phyloP scores from a whole-genome alignment of 2,888 invertebrate species.

The Phoronis australis region DNA sequence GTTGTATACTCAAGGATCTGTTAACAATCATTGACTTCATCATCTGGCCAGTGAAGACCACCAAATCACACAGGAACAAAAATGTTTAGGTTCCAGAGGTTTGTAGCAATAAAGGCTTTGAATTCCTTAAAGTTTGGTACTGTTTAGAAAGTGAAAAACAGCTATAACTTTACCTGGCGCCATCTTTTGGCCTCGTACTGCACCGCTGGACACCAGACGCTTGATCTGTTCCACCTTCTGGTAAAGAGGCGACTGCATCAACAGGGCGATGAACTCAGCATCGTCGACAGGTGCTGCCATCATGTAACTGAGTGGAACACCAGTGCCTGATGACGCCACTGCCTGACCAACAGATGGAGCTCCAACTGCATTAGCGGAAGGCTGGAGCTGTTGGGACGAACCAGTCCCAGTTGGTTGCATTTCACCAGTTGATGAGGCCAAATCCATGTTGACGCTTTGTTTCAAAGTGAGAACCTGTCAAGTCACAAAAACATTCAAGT shows the following conservation, averaged over 20 bases:
- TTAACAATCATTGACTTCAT: too few relatives aligned
- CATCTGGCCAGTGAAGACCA: too few relatives aligned
- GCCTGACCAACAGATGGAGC: neutral
- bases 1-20: too few relatives aligned
- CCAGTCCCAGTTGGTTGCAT: conserved; percentile 2
- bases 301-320: conserved; percentile 25
- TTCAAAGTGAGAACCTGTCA: conserved; percentile 38
- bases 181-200: conserved; percentile 11
- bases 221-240: conserved; percentile 47
- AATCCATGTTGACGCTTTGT: conserved; percentile 39
- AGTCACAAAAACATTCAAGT: too few relatives aligned
- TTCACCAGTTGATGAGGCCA: conserved; percentile 12
- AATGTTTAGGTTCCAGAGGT: too few relatives aligned
- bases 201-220: conserved; percentile 32
- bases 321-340: conserved; percentile 12
- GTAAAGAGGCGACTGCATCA: conserved; percentile 48
- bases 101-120: too few relatives aligned
- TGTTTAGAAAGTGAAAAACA: too few relatives aligned
- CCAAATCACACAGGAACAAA: too few relatives aligned
- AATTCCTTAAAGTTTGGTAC: too few relatives aligned
- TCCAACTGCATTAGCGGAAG: conserved; percentile 6
- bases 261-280: conserved; percentile 38
- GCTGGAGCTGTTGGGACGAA: conserved; percentile 3
- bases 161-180: conserved; percentile 17
- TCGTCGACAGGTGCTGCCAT: conserved; percentile 45